phyloP scores from a whole-genome alignment of 2,113 vertebrate genomes.

The Coregonus clupeaformis region DNA sequence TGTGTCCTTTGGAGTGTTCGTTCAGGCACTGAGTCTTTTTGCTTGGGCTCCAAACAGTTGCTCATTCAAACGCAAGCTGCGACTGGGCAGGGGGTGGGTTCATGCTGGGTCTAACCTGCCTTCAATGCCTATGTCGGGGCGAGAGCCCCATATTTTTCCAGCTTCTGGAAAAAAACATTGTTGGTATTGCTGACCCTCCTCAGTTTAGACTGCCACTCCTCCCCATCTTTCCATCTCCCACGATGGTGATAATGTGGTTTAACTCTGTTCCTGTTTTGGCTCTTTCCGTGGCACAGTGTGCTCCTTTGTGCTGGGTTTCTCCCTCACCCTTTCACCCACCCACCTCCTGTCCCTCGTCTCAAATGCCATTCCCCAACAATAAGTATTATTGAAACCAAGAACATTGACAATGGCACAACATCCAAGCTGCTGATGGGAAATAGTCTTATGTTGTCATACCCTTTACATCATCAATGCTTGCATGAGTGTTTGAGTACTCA shows the following conservation, averaged over 20 bases:
- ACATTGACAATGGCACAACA: background rate
- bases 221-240: constrained; percentile 30
- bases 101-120: constrained; percentile 23
- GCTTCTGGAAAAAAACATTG: constrained; percentile 38
- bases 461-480: background rate
- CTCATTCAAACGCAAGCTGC: background rate
- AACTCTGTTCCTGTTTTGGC: constrained; percentile 19
- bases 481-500: background rate
- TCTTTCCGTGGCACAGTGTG: constrained; percentile 6
- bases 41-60: background rate
- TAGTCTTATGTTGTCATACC: background rate
- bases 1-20: background rate
- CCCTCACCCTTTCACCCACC: background rate
- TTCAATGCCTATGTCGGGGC: constrained; percentile 15
- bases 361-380: background rate
- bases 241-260: constrained; percentile 52
- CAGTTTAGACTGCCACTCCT: constrained; percentile 13
- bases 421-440: background rate
- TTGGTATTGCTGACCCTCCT: background rate
- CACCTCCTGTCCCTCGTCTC: background rate
- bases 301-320: background rate
- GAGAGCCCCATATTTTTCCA: constrained; percentile 26
- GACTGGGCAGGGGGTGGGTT: constrained; percentile 24
- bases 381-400: background rate
- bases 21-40: background rate